A percentile compares a stretch with the other conserved stretches of the same genome.
phyloP scores from a whole-genome alignment of 2,113 vertebrate species.

The Micromys minutus region DNA sequence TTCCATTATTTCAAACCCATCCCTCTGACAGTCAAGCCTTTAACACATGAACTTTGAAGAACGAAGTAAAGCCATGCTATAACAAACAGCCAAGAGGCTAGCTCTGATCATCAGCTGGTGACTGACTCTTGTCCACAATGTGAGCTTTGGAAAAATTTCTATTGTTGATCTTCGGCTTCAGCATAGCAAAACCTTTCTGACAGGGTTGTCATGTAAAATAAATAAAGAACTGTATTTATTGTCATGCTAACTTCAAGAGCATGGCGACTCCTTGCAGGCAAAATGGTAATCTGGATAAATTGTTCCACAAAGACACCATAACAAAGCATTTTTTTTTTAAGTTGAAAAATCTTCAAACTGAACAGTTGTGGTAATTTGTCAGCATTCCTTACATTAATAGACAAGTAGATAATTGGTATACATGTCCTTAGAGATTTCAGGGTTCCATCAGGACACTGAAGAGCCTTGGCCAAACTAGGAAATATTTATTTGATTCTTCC shows the following conservation, averaged over 20 bases:
- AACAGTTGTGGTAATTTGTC: neutral
- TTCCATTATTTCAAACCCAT: neutral
- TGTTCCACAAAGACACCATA: neutral
- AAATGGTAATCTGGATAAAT: neutral
- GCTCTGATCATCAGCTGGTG: neutral
- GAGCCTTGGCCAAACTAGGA: neutral
- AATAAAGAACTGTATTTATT: neutral
- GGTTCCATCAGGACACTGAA: neutral
- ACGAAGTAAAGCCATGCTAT: neutral
- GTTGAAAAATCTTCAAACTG: too few species aligned
- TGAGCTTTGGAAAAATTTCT: neutral
- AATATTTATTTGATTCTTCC: constrained; percentile 29
- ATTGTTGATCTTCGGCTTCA: neutral
- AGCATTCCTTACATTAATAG: neutral
- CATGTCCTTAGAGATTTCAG: neutral
- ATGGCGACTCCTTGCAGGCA: neutral
- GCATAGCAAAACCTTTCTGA: neutral
- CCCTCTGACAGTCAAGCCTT: neutral
- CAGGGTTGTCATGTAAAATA: neutral
- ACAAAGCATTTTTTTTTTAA: neutral
- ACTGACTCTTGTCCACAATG: neutral
- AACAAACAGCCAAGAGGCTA: neutral
- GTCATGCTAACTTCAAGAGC: too few species aligned
- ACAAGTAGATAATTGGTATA: neutral
- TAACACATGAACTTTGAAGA: neutral